Evolutionary conservation across 2,797 vertebrate species (phyloP), one percentile per base, ranked within the genome.

Genomic region (Anguilla pacifica): DNA sequence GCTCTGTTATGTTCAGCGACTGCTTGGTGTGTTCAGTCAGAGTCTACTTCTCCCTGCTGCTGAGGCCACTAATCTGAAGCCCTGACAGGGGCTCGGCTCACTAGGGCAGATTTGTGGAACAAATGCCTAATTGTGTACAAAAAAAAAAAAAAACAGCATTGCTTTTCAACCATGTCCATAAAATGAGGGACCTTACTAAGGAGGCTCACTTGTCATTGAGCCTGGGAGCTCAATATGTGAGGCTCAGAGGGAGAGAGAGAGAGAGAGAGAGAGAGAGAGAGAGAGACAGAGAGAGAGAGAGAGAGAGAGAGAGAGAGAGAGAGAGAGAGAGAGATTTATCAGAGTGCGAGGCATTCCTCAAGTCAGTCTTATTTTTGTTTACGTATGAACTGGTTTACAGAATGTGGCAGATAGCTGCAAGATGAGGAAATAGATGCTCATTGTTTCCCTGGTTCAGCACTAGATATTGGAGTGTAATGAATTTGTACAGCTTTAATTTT

Each of bases 71-170:
- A 85, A 88, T 90, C 90, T 89, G 86, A 22, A 57, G 72, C 88
- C 85, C 86, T 86, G 85, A 90, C 88, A 88, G 84, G 87, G 72
- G 59, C 84, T 85, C 74, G 28, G 85, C 82, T 88, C 84, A 81
- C 79, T 51, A 31, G 22, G 89, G 72, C 88, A 89, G 86, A 90
- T 88, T 86, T 91, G 89, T 85, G 87, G 77, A 84, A 88, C 88
- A 88, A 89, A 91, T 39, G 43, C 28, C 77, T 74, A 87, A 85
- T 87, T 85, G 91, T 87, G 86, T 83, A 28, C 85, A 51, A 67
- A 57, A 53, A 43, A 43, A 39, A 39, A 43, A 43, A 43, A 19
- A 72, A 86, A 89, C 87, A 88, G 84, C 87, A 72, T 83, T 5
- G 86, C 86, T 31, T 85, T 79, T 86, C 77, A 81, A 83, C 57